phyloP scores from a whole-genome alignment of 2,113 vertebrate genomes.

The Varanus komodoensis region DNA sequence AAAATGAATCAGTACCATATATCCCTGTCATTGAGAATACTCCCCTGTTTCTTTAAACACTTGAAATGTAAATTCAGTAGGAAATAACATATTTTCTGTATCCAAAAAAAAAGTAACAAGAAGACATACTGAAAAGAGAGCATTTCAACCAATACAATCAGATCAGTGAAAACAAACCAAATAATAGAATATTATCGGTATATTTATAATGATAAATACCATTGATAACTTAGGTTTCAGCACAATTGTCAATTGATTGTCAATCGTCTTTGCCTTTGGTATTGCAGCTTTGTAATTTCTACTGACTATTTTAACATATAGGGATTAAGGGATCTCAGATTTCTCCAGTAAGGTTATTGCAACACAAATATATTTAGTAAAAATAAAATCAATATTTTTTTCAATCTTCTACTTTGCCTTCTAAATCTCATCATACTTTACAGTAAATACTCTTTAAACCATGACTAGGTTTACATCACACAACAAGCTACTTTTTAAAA shows the following conservation, averaged over 20 bases:
- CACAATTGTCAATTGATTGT: neutral
- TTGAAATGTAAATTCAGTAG: neutral
- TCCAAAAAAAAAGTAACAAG: neutral
- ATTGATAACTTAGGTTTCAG: neutral
- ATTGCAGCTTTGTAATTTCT: neutral
- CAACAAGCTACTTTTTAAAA: too few relatives aligned
- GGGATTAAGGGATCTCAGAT: neutral
- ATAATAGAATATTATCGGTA: neutral
- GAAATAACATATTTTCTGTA: neutral
- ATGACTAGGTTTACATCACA: too few relatives aligned
- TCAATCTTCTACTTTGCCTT: neutral
- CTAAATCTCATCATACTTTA: neutral
- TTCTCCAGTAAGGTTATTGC: neutral
- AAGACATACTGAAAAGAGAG: neutral
- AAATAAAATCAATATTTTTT: neutral
- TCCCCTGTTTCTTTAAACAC: neutral
- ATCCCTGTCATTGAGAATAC: neutral
- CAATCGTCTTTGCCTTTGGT: neutral
- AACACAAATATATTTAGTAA: neutral
- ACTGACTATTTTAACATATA: neutral
- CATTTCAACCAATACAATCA: neutral
- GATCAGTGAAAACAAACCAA: neutral
- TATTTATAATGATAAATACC: neutral
- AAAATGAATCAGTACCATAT: neutral
- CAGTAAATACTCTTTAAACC: too few relatives aligned